Evolutionary conservation across 2,797 vertebrate genomes (phyloP), one percentile per base, ranked within the genome.

Genomic region (Arnoldichthys spilopterus): DNA sequence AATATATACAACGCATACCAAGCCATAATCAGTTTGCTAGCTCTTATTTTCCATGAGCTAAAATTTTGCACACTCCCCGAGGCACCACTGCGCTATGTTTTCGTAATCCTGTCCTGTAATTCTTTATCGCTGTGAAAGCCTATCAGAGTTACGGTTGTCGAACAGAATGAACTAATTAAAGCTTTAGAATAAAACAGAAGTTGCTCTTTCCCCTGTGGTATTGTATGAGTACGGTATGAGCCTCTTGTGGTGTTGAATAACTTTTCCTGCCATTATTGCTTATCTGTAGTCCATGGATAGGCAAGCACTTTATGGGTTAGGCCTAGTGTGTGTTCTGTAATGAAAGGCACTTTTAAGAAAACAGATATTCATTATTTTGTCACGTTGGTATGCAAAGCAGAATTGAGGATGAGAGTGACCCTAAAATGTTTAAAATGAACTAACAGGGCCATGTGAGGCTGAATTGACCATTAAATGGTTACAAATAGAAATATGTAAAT

Each of bases 401-500:
- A 66, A 40, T 32, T 77, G 22, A 56, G 15, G 24, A 68, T 32
- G 47, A 74, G 12, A 24, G 40, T 67, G 58, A 77, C 56, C 74
- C 68, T 47, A 30, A 7, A 54, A 34, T 15, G 16, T 34, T 24
- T 22, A 4, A 32, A 20, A 2, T 2, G 56, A 30, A 67, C 71
- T 43, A 6, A 12, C 30, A 54, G 68, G 71, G 59, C 83, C 73
- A 70, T 49, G 56, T 34, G 68, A 72, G 34, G 32, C n/a, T 32
- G 58, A 54, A 51, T 45, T 70, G 74, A 83, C 76, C 84, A 78
- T 82, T 76, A 81, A 66, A 81, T 81, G 82, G 69, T 76, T 82
- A 67, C 26, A 84, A 86, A 83, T 51, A 61, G 62, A 84, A 83
- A 76, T 71, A 45, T 82, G 87, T 69, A 66, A 79, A 82, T 77